phyloP scores from a whole-genome alignment of 2,888 invertebrate species.

The Plusia festucae region DNA sequence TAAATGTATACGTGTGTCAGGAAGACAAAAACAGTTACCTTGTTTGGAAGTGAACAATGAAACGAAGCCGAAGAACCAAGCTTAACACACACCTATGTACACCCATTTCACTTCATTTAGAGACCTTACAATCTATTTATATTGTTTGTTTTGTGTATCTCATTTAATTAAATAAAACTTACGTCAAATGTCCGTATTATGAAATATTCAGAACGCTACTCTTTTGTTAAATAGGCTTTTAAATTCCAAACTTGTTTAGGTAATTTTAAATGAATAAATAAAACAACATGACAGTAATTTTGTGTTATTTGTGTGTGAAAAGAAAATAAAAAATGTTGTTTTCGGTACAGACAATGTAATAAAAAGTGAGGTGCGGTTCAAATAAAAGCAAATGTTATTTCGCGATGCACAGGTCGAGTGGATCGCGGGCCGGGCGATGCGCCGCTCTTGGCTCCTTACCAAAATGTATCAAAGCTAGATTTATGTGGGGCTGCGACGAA shows the following conservation, averaged over 20 bases:
- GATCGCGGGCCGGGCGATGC: slow-evolving; percentile 64
- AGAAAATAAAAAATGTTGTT: slow-evolving; percentile 33
- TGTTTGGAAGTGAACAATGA: slow-evolving; percentile 35
- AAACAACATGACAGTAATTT: slow-evolving; percentile 27
- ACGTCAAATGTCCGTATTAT: slow-evolving; percentile 23
- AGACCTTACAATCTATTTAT: neutral
- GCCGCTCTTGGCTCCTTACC: slow-evolving; percentile 84
- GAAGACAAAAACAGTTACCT: slow-evolving; percentile 50
- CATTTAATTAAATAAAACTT: slow-evolving; percentile 32
- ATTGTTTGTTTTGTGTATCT: neutral
- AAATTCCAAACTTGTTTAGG: slow-evolving; percentile 35
- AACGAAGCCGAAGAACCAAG: slow-evolving; percentile 13
- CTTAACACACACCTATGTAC: neutral
- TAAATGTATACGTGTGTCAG: slow-evolving; percentile 32
- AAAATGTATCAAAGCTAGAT: slow-evolving; percentile 88
- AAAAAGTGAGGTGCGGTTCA: slow-evolving; percentile 57
- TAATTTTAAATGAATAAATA: slow-evolving; percentile 46
- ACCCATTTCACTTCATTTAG: neutral
- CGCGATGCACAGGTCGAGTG: slow-evolving; percentile 67
- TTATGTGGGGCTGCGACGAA: slow-evolving; percentile 85
- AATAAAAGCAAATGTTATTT: slow-evolving; percentile 73
- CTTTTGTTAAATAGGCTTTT: slow-evolving; percentile 43
- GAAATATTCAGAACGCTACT: slow-evolving; percentile 20
- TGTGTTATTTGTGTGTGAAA: slow-evolving; percentile 19
- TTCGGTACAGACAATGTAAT: slow-evolving; percentile 46